These are phyloP conservation scores for Ramphastos sulfuratus DNA, from an alignment of 2,113 vertebrate genomes.

Conservation along the genomic window DNA sequence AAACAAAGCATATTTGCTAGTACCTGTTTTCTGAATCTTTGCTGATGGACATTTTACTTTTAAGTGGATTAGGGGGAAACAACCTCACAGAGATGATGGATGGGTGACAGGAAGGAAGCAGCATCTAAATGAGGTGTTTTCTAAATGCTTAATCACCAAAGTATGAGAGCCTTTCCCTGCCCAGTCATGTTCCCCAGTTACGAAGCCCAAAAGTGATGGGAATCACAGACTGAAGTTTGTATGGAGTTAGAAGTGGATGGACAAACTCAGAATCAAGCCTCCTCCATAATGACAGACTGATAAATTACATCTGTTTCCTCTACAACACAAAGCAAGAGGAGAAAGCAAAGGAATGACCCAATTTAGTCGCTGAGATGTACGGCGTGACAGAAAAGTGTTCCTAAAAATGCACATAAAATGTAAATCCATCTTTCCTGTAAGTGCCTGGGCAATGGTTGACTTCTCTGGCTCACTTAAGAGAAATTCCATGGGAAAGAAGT, in stretches of 20 bases:
- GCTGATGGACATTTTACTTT: background rate
- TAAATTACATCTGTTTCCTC: conserved; percentile 21
- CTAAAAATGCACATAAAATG: conserved; percentile 41
- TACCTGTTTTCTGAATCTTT: conserved; percentile 12
- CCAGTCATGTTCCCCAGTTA: conserved; percentile 11
- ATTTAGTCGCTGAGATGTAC: conserved; percentile 48
- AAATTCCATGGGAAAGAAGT: conserved; percentile 40
- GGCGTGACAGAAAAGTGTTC: conserved; percentile 25
- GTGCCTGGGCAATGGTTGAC: conserved; percentile 48
- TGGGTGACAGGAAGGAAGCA: too few relatives aligned
- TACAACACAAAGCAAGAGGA: background rate
- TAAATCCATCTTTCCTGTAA: conserved; percentile 57
- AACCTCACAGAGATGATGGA: rapidly evolving
- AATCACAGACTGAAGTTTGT: conserved; percentile 10
- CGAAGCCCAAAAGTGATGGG: conserved; percentile 3
- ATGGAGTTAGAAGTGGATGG: background rate
- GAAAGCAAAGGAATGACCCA: conserved; percentile 43
- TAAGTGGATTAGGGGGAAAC: background rate
- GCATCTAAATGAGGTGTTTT: conserved; percentile 30
- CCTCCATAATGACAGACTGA: conserved; percentile 29
- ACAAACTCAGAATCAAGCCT: background rate
- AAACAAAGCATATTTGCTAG: background rate
- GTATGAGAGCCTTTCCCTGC: conserved; percentile 22
- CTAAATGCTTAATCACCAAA: background rate
- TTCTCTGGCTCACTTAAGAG: conserved; percentile 53